Evolutionary conservation across 2,888 invertebrate genomes (phyloP).

Genomic region (Apomyelois bistriatella): DNA sequence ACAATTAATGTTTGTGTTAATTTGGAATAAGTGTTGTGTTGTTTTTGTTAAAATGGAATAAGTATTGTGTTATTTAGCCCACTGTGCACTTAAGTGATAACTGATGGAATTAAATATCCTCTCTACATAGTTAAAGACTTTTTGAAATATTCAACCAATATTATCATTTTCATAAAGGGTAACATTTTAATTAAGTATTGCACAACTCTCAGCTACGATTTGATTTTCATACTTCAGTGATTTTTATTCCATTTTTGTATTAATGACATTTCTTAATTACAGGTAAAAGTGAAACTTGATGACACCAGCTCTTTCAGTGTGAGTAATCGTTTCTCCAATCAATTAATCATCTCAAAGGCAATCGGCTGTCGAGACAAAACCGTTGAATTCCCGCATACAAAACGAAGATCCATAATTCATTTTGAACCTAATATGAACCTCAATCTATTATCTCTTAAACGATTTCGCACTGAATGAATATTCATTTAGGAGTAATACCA

Average conservation of each 20-base stretch:
- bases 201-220: too few relatives aligned
- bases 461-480: slow-evolving; percentile 75
- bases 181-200: too few relatives aligned
- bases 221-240: background rate
- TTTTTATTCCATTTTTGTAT: background rate
- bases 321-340: slow-evolving; percentile 30
- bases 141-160: too few relatives aligned
- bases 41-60: too few relatives aligned
- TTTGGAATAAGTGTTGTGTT: background rate
- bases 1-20: background rate
- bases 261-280: slow-evolving; percentile 25
- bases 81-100: too few relatives aligned
- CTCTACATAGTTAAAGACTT: too few relatives aligned
- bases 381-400: slow-evolving; percentile 52
- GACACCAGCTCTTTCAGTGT: slow-evolving; percentile 20
- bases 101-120: too few relatives aligned
- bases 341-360: slow-evolving; percentile 47
- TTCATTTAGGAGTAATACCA: slow-evolving; percentile 74
- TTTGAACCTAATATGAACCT: slow-evolving; percentile 65
- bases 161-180: too few relatives aligned
- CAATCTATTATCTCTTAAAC: slow-evolving; percentile 76
- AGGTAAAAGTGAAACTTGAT: slow-evolving; percentile 26
- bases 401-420: slow-evolving; percentile 66
- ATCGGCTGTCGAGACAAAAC: slow-evolving; percentile 28
- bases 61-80: too few relatives aligned